A percentile compares a stretch with the other conserved stretches of the same genome.
Evolutionary conservation across 2,797 vertebrate genomes (phyloP).

Genomic region (Dryobates pubescens): DNA sequence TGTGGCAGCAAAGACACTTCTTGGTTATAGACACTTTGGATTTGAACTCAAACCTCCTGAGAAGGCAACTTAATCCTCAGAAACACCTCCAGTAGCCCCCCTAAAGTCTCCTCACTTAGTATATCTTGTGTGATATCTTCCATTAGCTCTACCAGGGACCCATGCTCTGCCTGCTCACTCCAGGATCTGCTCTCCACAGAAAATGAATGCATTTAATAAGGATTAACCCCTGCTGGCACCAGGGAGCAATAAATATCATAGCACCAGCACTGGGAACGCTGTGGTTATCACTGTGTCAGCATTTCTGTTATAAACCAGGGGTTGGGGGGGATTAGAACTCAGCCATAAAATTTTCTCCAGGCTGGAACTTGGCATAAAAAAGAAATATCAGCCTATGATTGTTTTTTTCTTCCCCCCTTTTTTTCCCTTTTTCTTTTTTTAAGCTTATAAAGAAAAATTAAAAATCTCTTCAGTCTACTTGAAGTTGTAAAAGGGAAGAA

Average conservation of each 20-base stretch:
- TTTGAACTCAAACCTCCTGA: background rate
- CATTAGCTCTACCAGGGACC: conserved; percentile 6
- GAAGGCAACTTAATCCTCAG: conserved; percentile 31
- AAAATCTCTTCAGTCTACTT: conserved; percentile 30
- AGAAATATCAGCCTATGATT: conserved; percentile 65
- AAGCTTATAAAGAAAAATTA: no score
- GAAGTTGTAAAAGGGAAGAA: conserved; percentile 64
- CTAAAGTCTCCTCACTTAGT: conserved; percentile 26
- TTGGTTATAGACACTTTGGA: background rate
- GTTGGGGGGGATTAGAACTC: conserved; percentile 77
- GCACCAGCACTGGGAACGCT: conserved; percentile 61
- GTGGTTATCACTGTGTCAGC: conserved; percentile 76
- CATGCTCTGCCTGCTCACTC: conserved; percentile 21
- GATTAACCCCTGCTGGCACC: conserved; percentile 76
- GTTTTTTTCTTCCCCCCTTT: background rate
- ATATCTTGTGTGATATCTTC: conserved; percentile 29
- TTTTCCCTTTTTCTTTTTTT: no score
- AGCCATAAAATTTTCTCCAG: conserved; percentile 79
- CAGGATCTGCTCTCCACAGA: conserved; percentile 63
- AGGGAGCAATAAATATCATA: conserved; percentile 78
- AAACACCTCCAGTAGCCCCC: conserved; percentile 44
- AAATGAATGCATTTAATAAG: conserved; percentile 71
- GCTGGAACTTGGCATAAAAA: conserved; percentile 77
- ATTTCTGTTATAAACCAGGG: conserved; percentile 79
- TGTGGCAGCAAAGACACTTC: background rate